phyloP scores from a whole-genome alignment of 2,797 vertebrate genomes.

The Hybognathus amarus region DNA sequence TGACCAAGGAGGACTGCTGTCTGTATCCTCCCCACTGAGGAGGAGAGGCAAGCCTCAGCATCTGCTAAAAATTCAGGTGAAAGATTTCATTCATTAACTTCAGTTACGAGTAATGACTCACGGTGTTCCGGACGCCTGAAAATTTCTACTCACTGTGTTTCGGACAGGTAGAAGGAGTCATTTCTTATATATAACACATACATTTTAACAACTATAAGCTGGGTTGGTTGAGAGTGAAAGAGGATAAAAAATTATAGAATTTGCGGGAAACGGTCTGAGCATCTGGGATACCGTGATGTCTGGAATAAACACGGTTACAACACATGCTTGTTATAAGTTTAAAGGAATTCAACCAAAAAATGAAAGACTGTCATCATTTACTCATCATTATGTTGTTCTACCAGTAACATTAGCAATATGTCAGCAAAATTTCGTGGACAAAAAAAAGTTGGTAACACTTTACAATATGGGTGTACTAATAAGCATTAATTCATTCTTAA shows the following conservation, averaged over 20 bases:
- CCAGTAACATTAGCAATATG: background rate
- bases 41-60: conserved; percentile 82
- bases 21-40: conserved; percentile 81
- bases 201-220: too few relatives aligned
- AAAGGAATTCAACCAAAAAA: background rate
- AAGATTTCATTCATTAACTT: background rate
- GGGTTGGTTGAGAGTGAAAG: too few relatives aligned
- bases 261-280: too few relatives aligned
- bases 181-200: too few relatives aligned
- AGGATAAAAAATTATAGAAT: too few relatives aligned
- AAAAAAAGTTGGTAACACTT: too few relatives aligned
- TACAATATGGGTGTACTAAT: too few relatives aligned
- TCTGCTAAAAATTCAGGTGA: conserved; percentile 92
- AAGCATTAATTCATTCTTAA: too few relatives aligned
- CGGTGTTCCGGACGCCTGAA: too few relatives aligned
- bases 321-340: background rate
- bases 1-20: conserved; percentile 89
- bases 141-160: too few relatives aligned
- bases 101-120: background rate
- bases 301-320: background rate
- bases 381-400: background rate
- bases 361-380: background rate
- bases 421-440: background rate
- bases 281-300: too few relatives aligned
- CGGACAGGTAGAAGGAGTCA: too few relatives aligned